Base-by-base conservation (phyloP, 2,888 invertebrate genomes). In the Drosophila siamana region DNA sequence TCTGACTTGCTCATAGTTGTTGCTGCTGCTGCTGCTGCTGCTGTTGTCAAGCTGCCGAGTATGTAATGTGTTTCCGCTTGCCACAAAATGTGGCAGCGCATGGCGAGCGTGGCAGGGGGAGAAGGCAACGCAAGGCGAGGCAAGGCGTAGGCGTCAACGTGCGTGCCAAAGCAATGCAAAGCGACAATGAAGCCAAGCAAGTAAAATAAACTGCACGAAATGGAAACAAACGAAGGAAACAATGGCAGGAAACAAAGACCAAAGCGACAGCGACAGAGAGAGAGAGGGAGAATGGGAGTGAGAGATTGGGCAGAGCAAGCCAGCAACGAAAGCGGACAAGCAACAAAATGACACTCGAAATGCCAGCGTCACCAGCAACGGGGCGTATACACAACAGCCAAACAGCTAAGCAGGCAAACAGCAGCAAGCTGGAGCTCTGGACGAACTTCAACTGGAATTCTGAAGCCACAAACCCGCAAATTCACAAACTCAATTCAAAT, bases 1-100 rank as follows among this genome's bases (percentile, higher is more conserved):
- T 46, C 43, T 46, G 52, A 54, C 52, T 54, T 54, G 28, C 41
- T 41, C 41, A 13, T 30, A 38, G 33, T 48, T 57, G 50, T 30
- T 56, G 52, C 13, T 60, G 41, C 6, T 50, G 30, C 4, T 61
- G 46, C n/a, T 63, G 52, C 19, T 57, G 54, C 44, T 73, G 57
- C 54, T 83, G 67, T 72, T 84, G 87, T 72, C 75, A 72, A 75
- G 81, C 76, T 86, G 82, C 70, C 87, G 82, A 82, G 87, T 82
- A 87, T 86, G 82, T 82, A 82, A 82, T 82, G 82, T 75, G 85
- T 78, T 82, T 82, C 87, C 82, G 85, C 70, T 81, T 68, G 87
- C 85, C 87, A 84, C 85, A 84, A 75, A 78, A 64, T 86, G 76
- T 69, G 79, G 82, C 64, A 69, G 30, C 38, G 57, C 61, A 19